These are phyloP conservation scores for Orchesella cincta DNA, from an alignment of 1,140 invertebrate genomes.

Conservation along the genomic window DNA sequence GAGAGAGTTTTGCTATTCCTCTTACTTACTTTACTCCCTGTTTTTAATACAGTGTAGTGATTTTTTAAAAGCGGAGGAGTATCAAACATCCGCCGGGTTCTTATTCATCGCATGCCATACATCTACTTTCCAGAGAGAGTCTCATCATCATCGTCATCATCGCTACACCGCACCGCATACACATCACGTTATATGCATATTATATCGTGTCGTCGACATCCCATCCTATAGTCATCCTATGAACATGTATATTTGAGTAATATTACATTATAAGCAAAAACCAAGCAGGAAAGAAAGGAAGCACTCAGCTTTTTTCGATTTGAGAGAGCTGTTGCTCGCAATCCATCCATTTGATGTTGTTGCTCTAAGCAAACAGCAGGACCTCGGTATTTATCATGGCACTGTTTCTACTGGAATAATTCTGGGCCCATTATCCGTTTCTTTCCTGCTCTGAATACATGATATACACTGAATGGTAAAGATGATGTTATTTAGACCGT, in stretches of 20 bases:
- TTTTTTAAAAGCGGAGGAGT: not conserved
- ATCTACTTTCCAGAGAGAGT: not conserved
- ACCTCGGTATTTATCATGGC: too few species aligned
- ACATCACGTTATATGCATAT: not conserved
- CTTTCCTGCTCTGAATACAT: too few species aligned
- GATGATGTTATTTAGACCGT: too few species aligned
- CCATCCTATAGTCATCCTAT: not conserved
- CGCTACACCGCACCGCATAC: not conserved
- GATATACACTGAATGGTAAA: too few species aligned
- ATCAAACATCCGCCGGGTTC: slow-evolving; percentile 26
- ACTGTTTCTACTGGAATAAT: not conserved
- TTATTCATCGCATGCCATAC: not conserved
- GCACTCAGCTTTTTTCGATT: not conserved
- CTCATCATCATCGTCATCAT: not conserved
- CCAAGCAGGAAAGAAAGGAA: slow-evolving; percentile 6
- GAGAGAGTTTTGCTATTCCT: not conserved
- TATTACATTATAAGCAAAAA: not conserved
- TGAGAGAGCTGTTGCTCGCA: too few species aligned
- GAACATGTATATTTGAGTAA: not conserved
- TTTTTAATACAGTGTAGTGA: not conserved
- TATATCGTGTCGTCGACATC: not conserved
- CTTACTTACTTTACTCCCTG: not conserved
- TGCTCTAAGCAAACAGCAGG: not conserved
- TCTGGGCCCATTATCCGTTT: too few species aligned
- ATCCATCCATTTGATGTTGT: not conserved